phyloP scores from a whole-genome alignment of 2,113 vertebrate species.

The Brachypodius melanocephalos region DNA sequence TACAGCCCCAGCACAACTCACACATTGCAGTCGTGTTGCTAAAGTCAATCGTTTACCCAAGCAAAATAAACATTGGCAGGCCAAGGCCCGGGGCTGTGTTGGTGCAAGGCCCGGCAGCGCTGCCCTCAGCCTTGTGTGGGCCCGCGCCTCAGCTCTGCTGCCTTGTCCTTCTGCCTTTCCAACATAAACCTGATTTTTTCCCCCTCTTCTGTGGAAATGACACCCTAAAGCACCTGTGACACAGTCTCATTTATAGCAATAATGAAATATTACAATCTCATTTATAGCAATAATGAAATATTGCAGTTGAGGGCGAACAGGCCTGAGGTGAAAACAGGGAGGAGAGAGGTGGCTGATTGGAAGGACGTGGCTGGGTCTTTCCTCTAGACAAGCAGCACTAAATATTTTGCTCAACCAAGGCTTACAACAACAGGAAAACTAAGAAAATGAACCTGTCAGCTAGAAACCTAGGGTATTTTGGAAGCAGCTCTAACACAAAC shows the following conservation, averaged over 20 bases:
- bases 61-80: conserved; percentile 58
- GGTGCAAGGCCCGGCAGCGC: fast-evolving
- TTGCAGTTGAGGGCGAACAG: background rate
- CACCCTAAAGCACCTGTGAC: background rate
- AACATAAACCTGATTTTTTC: fast-evolving
- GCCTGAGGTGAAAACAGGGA: background rate
- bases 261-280: background rate
- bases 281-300: background rate
- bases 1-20: conserved; percentile 21
- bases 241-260: background rate
- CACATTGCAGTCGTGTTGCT: conserved; percentile 19
- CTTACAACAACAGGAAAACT: background rate
- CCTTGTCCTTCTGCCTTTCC: background rate
- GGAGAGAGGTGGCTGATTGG: fast-evolving
- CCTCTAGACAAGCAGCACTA: background rate
- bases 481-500: background rate
- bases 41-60: conserved; percentile 57
- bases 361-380: background rate
- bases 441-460: background rate
- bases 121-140: background rate
- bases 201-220: fast-evolving
- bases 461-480: background rate
- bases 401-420: background rate
- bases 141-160: background rate
- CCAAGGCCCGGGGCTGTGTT: fast-evolving